Conservation (phyloP, 2,888 invertebrate species). For the Tridacna gigas region DNA sequence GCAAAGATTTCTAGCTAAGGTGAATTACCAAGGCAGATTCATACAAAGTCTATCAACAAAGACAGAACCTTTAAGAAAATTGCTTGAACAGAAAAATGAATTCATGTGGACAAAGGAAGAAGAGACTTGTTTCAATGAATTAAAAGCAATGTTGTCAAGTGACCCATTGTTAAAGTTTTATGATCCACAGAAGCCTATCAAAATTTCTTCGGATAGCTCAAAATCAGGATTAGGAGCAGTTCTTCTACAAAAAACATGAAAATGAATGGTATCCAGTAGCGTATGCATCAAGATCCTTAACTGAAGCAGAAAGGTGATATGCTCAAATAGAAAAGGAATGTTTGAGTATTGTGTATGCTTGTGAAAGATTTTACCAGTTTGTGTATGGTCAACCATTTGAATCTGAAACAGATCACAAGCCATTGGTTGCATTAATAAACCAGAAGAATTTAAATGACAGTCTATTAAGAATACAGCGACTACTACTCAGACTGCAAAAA, state of each 20-base stretch:
- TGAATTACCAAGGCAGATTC: not conserved
- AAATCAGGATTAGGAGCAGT: not conserved
- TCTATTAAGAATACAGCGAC: not conserved
- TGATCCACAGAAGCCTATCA: not conserved
- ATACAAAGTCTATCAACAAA: not conserved
- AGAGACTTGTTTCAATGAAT: not conserved
- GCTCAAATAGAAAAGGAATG: not conserved
- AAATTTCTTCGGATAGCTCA: not conserved
- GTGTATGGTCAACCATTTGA: not conserved
- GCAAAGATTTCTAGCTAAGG: not conserved
- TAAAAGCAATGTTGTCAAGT: not conserved
- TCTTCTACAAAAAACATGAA: not conserved
- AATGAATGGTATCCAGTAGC: too few relatives aligned
- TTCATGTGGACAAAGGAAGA: not conserved
- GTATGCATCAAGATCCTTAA: not conserved
- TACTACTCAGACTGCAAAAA: too few relatives aligned
- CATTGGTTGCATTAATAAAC: not conserved
- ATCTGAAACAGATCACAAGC: not conserved
- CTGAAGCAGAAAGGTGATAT: not conserved
- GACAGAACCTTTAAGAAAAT: not conserved
- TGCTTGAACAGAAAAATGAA: not conserved
- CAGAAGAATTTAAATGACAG: not conserved
- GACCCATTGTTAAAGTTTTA: not conserved
- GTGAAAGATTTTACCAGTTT: not conserved
- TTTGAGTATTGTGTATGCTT: not conserved